These are phyloP conservation scores for Eledona agricola DNA, from an alignment of 2,888 invertebrate species.

Conservation along the genomic window DNA sequence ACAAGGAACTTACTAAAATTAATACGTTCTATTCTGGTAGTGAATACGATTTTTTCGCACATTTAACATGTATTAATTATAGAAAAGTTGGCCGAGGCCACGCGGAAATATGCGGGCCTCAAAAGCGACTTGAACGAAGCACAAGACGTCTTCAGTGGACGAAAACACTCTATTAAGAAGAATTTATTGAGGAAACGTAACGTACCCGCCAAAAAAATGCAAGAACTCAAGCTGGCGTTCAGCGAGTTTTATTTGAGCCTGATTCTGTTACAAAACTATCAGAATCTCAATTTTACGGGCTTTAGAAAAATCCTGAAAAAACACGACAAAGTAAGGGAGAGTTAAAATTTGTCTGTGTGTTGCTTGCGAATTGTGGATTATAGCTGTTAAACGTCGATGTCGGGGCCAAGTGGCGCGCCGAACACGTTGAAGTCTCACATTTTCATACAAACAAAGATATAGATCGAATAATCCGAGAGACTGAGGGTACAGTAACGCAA, in stretches of 20 bases:
- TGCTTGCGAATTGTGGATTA: conserved; percentile 37
- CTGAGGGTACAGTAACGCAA: conserved; percentile 75
- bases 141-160: conserved; percentile 56
- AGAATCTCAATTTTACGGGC: conserved; percentile 89
- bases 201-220: conserved; percentile 74
- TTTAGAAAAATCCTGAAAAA: conserved; percentile 91
- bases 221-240: conserved; percentile 87
- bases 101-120: conserved; percentile 89
- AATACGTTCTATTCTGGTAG: conserved; percentile 83
- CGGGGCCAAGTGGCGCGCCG: conserved; percentile 80
- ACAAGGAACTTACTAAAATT: conserved; percentile 86
- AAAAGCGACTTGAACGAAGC: conserved; percentile 80
- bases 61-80: conserved; percentile 8
- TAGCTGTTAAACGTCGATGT: conserved; percentile 67
- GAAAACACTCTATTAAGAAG: conserved; percentile 52
- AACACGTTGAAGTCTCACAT: conserved; percentile 80
- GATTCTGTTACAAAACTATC: conserved; percentile 87
- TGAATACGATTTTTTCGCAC: not conserved
- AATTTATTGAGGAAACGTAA: conserved; percentile 57
- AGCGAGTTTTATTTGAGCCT: conserved; percentile 89
- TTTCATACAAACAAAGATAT: conserved; percentile 89
- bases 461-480: conserved; percentile 82
- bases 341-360: conserved; percentile 5
- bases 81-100: conserved; percentile 90
- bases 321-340: conserved; percentile 78